These are phyloP conservation scores for Zophobas morio DNA, from an alignment of 1,140 invertebrate genomes.

Conservation along the genomic window DNA sequence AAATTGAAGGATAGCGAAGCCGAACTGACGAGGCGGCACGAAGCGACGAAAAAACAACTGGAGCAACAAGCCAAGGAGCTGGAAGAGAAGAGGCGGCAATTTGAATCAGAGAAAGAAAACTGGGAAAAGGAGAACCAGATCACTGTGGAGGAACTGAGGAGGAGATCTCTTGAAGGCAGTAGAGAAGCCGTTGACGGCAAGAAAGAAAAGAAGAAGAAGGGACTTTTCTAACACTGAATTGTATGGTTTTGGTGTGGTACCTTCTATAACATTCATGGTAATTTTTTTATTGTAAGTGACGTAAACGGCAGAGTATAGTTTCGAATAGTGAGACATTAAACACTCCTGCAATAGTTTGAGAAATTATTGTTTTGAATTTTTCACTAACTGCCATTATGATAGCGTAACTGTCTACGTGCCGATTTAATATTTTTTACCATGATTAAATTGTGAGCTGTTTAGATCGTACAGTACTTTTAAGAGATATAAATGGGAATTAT, in stretches of 20 bases:
- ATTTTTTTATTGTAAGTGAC: slow-evolving; percentile 44
- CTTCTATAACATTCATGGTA: slow-evolving; percentile 48
- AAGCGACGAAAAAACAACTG: slow-evolving; percentile 76
- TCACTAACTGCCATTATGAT: slow-evolving; percentile 50
- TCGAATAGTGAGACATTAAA: slow-evolving; percentile 43
- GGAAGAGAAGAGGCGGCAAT: slow-evolving; percentile 89
- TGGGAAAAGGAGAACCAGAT: slow-evolving; percentile 94
- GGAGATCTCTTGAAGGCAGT: slow-evolving; percentile 87
- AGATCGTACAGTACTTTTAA: slow-evolving; percentile 43
- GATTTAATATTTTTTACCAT: slow-evolving; percentile 51
- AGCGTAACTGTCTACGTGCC: slow-evolving; percentile 50
- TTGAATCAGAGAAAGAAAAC: slow-evolving; percentile 87
- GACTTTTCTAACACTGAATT: slow-evolving; percentile 63
- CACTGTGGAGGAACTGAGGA: slow-evolving; percentile 87
- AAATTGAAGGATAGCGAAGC: slow-evolving; percentile 94
- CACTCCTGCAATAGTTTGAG: slow-evolving; percentile 47
- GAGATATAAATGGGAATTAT: slow-evolving; percentile 49
- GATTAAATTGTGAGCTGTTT: slow-evolving; percentile 47
- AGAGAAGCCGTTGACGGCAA: slow-evolving; percentile 77
- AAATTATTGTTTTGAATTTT: slow-evolving; percentile 48
- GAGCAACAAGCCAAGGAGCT: slow-evolving; percentile 92
- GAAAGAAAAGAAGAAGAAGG: slow-evolving; percentile 67
- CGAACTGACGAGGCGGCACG: slow-evolving; percentile 80
- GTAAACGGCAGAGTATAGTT: slow-evolving; percentile 35
- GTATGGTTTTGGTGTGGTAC: slow-evolving; percentile 43